These are phyloP conservation scores for Drosophila recens DNA, from an alignment of 2,888 invertebrate genomes.

Conservation along the genomic window DNA sequence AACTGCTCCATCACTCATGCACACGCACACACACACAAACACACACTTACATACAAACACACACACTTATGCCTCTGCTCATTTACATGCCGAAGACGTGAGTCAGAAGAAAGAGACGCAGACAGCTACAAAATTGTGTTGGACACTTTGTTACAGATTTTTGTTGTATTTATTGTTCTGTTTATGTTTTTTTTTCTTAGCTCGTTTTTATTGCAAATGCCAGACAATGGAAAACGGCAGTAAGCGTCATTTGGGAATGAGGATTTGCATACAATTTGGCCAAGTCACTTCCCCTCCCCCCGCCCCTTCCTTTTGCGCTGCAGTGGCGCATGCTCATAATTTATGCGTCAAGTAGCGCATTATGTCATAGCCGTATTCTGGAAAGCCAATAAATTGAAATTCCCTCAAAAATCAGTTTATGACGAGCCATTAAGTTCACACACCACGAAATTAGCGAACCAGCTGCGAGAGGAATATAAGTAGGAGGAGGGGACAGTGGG, in stretches of 20 bases:
- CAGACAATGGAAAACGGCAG: constrained; percentile 31
- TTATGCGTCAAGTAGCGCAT: constrained; percentile 57
- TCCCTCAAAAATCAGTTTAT: constrained; percentile 61
- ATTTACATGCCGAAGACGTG: constrained; percentile 77
- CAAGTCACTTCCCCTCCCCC: constrained; percentile 10
- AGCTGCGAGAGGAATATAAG: background rate
- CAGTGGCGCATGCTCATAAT: constrained; percentile 49
- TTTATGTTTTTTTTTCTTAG: background rate
- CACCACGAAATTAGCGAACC: constrained; percentile 34
- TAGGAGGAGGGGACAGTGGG: background rate
- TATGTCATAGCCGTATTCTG: constrained; percentile 72
- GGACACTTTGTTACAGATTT: constrained; percentile 54
- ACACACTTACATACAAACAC: constrained; percentile 2
- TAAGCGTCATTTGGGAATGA: constrained; percentile 29
- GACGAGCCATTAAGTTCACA: constrained; percentile 70
- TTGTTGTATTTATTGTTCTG: constrained; percentile 9
- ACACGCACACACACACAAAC: constrained; percentile 27
- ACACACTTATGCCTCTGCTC: constrained; percentile 41
- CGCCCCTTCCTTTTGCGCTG: background rate
- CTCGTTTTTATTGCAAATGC: constrained; percentile 9
- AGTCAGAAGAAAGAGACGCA: constrained; percentile 61
- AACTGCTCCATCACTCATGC: constrained; percentile 54
- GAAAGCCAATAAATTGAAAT: constrained; percentile 51
- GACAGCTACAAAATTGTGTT: constrained; percentile 33
- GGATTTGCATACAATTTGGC: constrained; percentile 37